These are phyloP conservation scores for Galago senegalensis DNA, from an alignment of 2,797 vertebrate species.

Conservation along the genomic window DNA sequence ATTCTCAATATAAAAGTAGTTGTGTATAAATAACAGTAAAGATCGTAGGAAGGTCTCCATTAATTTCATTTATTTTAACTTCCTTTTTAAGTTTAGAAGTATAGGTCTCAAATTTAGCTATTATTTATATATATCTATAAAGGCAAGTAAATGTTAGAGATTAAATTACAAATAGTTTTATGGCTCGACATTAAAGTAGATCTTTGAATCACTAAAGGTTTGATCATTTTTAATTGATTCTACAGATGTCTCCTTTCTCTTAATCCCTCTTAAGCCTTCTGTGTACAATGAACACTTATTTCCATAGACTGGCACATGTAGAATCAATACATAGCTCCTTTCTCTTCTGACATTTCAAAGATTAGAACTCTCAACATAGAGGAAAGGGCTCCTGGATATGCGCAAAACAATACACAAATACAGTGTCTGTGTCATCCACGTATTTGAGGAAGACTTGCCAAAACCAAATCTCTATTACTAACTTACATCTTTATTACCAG, in stretches of 20 bases:
- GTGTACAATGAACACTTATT: slow-evolving; percentile 38
- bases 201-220: neutral
- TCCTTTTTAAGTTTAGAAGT: slow-evolving; percentile 32
- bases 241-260: slow-evolving; percentile 56
- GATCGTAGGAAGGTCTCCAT: neutral
- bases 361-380: neutral
- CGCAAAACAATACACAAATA: neutral
- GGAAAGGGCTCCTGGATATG: neutral
- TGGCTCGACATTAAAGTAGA: slow-evolving; percentile 22
- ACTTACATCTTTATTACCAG: neutral
- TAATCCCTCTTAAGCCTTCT: slow-evolving; percentile 34
- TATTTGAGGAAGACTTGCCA: neutral
- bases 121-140: slow-evolving; percentile 16
- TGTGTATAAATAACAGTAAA: slow-evolving; percentile 20
- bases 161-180: slow-evolving; percentile 15
- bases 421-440: neutral
- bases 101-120: neutral
- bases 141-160: neutral
- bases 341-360: slow-evolving; percentile 44
- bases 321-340: slow-evolving; percentile 48
- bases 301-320: slow-evolving; percentile 29
- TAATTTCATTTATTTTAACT: slow-evolving; percentile 36
- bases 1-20: neutral
- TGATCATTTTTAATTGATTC: slow-evolving; percentile 53
- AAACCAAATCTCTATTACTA: neutral